phyloP scores from a whole-genome alignment of 2,888 invertebrate genomes.

The Cheilosia impressa region DNA sequence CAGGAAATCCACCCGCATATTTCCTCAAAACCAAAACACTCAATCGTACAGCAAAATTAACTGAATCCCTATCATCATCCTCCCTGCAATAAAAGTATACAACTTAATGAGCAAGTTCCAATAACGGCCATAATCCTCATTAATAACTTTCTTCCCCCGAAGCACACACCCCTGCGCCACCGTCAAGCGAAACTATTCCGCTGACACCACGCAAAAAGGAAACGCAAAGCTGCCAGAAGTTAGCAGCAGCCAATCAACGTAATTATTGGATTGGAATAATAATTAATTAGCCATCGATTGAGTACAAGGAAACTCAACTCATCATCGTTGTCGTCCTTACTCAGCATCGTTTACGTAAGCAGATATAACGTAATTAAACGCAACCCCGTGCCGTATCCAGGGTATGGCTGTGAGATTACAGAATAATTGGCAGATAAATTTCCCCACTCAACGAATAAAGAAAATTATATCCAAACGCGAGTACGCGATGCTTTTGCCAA shows the following conservation, averaged over 20 bases:
- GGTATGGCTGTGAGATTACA: constrained; percentile 37
- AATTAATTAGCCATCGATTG: constrained; percentile 69
- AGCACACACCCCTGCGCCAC: background rate
- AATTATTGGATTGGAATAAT: constrained; percentile 74
- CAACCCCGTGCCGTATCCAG: constrained; percentile 7
- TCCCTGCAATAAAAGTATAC: constrained; percentile 31
- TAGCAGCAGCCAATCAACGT: constrained; percentile 67
- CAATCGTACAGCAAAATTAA: constrained; percentile 25
- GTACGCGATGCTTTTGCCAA: constrained; percentile 21
- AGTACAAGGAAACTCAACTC: constrained; percentile 29
- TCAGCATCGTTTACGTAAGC: constrained; percentile 53
- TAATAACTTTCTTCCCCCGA: constrained; percentile 44
- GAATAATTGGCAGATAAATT: constrained; percentile 64
- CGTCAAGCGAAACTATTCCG: constrained; percentile 53
- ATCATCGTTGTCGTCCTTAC: constrained; percentile 31
- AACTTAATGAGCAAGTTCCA: constrained; percentile 60
- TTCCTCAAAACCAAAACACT: background rate
- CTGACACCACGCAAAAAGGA: constrained; percentile 48
- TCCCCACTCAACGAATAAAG: constrained; percentile 36
- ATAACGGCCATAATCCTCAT: constrained; percentile 67
- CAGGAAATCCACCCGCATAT: background rate
- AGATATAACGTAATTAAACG: constrained; percentile 62
- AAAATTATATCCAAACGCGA: constrained; percentile 48
- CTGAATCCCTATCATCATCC: background rate
- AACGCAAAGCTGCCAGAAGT: constrained; percentile 25